Conservation (phyloP, 2,888 invertebrate genomes). For the Physocephala rufipes region DNA sequence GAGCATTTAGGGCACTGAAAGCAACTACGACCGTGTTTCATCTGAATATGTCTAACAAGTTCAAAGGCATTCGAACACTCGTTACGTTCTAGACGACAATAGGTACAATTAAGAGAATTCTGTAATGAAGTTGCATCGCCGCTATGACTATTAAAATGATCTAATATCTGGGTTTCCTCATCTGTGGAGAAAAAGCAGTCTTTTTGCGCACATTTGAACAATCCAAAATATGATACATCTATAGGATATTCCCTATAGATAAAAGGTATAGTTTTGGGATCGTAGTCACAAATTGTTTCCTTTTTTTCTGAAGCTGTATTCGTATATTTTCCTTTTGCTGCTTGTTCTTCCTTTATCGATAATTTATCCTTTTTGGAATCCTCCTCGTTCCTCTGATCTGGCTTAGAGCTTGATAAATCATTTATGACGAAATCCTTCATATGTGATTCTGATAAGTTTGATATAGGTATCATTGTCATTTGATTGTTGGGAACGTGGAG, state of each 20-base stretch:
- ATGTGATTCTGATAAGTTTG: not conserved
- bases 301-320: no score
- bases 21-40: conserved; percentile 38
- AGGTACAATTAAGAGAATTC: conserved; percentile 43
- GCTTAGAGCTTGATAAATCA: no score
- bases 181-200: conserved; percentile 51
- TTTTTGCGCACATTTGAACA: conserved; percentile 49
- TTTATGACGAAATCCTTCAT: no score
- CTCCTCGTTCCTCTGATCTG: no score
- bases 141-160: conserved; percentile 45
- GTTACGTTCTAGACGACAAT: conserved; percentile 40
- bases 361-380: no score
- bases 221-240: conserved; percentile 46
- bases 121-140: conserved; percentile 29
- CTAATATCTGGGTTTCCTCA: conserved; percentile 37
- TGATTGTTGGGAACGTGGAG: not conserved
- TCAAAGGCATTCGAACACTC: conserved; percentile 23
- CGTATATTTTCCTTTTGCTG: no score
- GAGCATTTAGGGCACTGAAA: conserved; percentile 48
- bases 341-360: no score
- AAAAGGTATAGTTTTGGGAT: not conserved
- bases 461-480: conserved; percentile 3
- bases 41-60: conserved; percentile 41
- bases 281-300: not conserved
- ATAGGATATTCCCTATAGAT: conserved; percentile 44